phyloP scores from a whole-genome alignment of 2,888 invertebrate species.

The Eristalinus aeneus region DNA sequence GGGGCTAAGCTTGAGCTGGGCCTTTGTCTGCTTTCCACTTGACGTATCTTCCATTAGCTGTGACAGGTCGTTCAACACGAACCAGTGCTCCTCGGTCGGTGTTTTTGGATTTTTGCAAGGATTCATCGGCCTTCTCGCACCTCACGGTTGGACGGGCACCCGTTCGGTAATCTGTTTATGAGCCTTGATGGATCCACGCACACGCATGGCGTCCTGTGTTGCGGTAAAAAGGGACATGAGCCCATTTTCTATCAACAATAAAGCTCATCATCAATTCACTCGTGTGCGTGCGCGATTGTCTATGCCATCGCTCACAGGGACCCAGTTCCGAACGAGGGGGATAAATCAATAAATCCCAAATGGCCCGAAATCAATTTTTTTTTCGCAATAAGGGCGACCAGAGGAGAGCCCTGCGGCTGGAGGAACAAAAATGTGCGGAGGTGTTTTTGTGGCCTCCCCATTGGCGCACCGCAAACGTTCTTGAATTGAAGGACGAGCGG shows the following conservation, averaged over 20 bases:
- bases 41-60: constrained; percentile 55
- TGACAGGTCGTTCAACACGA: background rate
- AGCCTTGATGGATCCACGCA: constrained; percentile 15
- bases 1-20: constrained; percentile 47
- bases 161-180: constrained; percentile 29
- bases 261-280: constrained; percentile 60
- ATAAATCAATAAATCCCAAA: constrained; percentile 37
- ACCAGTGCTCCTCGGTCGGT: background rate
- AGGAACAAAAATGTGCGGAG: background rate
- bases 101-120: constrained; percentile 1
- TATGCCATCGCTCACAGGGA: background rate
- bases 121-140: constrained; percentile 15
- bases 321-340: constrained; percentile 2
- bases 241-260: constrained; percentile 59
- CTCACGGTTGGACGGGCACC: background rate
- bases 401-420: background rate
- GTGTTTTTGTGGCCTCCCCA: too few species aligned
- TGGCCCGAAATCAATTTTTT: constrained; percentile 23
- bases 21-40: constrained; percentile 36
- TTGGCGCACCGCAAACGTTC: background rate
- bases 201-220: background rate
- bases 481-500: background rate
- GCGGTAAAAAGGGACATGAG: constrained; percentile 39
- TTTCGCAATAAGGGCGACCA: background rate
- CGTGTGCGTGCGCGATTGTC: constrained; percentile 54